Evolutionary conservation across 2,888 invertebrate species (phyloP).

Genomic region (Dromius quadrimaculatus): DNA sequence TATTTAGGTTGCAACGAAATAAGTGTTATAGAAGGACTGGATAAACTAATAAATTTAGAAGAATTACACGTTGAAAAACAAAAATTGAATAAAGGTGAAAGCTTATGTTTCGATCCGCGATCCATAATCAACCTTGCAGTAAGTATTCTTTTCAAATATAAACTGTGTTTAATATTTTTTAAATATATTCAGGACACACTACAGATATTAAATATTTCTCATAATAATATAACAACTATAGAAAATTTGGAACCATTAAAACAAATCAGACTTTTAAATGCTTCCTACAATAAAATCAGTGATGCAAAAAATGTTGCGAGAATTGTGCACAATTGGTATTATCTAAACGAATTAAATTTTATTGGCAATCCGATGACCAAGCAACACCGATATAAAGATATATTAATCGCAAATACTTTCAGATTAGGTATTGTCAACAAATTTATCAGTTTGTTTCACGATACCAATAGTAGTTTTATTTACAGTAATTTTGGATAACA

Average conservation of each 20-base stretch:
- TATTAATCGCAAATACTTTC: constrained; percentile 73
- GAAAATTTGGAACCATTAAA: constrained; percentile 69
- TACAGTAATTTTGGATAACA: constrained; percentile 73
- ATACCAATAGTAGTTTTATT: constrained; percentile 45
- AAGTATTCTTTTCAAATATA: constrained; percentile 54
- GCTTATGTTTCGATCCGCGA: constrained; percentile 77
- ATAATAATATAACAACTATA: constrained; percentile 72
- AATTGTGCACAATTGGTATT: constrained; percentile 69
- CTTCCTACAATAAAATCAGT: constrained; percentile 71
- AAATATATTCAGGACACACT: constrained; percentile 69
- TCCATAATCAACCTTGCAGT: constrained; percentile 73
- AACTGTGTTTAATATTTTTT: constrained; percentile 10
- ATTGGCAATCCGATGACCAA: constrained; percentile 75
- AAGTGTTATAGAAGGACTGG: constrained; percentile 77
- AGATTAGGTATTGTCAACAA: constrained; percentile 68
- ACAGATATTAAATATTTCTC: constrained; percentile 73
- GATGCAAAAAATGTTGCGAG: constrained; percentile 71
- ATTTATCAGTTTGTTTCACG: not conserved
- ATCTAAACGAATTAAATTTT: constrained; percentile 71
- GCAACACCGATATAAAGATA: constrained; percentile 76
- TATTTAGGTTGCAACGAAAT: constrained; percentile 80
- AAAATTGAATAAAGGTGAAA: constrained; percentile 69
- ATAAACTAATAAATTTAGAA: constrained; percentile 71
- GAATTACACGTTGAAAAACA: constrained; percentile 80
- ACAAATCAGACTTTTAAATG: constrained; percentile 70